These are phyloP conservation scores for Hedya salicella DNA, from an alignment of 2,888 invertebrate species.

Conservation along the genomic window DNA sequence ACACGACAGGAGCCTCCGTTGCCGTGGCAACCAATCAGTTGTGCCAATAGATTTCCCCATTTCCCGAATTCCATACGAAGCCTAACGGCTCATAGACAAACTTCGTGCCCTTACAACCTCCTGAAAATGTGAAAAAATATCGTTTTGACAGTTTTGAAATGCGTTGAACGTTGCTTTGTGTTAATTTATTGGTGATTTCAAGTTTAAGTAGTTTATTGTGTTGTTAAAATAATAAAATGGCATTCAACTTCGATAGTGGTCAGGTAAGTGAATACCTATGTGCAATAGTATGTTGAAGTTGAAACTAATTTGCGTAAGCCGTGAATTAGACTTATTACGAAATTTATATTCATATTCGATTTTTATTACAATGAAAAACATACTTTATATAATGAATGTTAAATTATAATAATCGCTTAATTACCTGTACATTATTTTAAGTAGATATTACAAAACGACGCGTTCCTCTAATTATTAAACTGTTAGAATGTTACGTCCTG, in stretches of 20 bases:
- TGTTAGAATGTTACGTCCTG: no score
- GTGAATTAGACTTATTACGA: no score
- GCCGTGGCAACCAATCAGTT: slow-evolving; percentile 70
- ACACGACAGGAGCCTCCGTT: slow-evolving; percentile 52
- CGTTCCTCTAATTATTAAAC: no score
- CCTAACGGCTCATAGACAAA: slow-evolving; percentile 49
- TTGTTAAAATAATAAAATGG: slow-evolving; percentile 58
- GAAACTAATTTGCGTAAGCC: no score
- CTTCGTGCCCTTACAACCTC: slow-evolving; percentile 15
- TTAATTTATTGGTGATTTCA: slow-evolving; percentile 54
- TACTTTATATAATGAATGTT: no score
- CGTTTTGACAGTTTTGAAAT: slow-evolving; percentile 51
- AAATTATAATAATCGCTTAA: no score
- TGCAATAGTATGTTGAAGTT: not conserved
- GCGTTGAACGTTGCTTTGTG: slow-evolving; percentile 53
- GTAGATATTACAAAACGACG: no score
- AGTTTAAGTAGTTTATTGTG: slow-evolving; percentile 50
- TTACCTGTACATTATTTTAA: no score
- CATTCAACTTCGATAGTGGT: slow-evolving; percentile 78
- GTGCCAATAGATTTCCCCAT: slow-evolving; percentile 73
- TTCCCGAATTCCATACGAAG: slow-evolving; percentile 55
- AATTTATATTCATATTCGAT: no score
- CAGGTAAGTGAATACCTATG: slow-evolving; percentile 63
- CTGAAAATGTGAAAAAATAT: slow-evolving; percentile 29
- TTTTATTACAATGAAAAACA: no score